These are phyloP conservation scores for Caenorhabditis remanei DNA, from an alignment of 1,140 invertebrate genomes.

Conservation along the genomic window DNA sequence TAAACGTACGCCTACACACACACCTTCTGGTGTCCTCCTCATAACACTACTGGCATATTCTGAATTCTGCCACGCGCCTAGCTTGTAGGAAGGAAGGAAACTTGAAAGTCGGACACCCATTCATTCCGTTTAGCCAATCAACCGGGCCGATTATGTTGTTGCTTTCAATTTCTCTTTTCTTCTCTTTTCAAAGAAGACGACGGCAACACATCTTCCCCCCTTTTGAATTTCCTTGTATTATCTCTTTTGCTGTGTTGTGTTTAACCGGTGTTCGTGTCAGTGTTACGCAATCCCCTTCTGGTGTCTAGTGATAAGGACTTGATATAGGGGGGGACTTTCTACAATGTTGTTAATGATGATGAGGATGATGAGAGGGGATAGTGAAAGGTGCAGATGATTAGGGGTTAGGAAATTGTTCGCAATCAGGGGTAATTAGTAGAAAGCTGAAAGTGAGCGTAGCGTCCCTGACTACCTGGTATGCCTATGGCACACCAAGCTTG, in stretches of 20 bases:
- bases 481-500: too few relatives aligned
- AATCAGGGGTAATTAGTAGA: too few relatives aligned
- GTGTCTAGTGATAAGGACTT: constrained; percentile 38
- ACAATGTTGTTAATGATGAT: neutral
- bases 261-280: constrained; percentile 47
- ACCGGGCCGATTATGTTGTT: constrained; percentile 48
- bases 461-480: too few relatives aligned
- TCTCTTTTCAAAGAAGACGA: neutral
- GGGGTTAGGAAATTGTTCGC: neutral
- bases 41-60: neutral
- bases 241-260: neutral
- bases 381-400: constrained; percentile 24
- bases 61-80: neutral
- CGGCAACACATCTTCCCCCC: neutral
- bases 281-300: constrained; percentile 45
- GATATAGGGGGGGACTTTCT: neutral
- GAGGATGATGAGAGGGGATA: neutral
- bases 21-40: neutral
- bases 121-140: constrained; percentile 56
- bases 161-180: constrained; percentile 20
- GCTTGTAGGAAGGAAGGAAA: neutral
- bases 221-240: neutral
- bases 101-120: constrained; percentile 43
- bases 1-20: neutral
- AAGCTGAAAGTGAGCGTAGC: too few relatives aligned